These are phyloP conservation scores for Lepidotrigona ventralis DNA, from an alignment of 1,140 invertebrate genomes.

Conservation along the genomic window DNA sequence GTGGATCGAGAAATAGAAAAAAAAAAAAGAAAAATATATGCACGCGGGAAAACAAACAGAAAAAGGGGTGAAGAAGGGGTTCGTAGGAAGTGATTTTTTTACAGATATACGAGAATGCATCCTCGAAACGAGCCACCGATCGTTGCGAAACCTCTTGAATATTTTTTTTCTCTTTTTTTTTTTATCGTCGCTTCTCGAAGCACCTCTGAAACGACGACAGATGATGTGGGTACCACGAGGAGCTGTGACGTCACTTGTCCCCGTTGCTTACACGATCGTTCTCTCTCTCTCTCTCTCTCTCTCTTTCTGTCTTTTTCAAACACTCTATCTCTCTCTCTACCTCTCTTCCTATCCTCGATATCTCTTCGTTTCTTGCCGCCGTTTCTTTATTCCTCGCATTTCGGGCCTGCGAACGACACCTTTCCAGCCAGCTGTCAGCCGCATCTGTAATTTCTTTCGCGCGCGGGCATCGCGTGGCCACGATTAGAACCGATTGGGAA, in stretches of 20 bases:
- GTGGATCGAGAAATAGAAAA: neutral
- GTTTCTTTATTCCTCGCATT: conserved; percentile 3
- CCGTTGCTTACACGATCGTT: neutral
- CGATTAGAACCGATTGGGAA: neutral
- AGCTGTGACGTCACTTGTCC: conserved; percentile 68
- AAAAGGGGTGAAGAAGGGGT: too few relatives aligned
- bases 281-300: neutral
- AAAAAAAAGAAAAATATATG: neutral
- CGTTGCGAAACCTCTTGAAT: conserved; percentile 6
- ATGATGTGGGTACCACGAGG: conserved; percentile 73
- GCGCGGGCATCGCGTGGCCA: neutral
- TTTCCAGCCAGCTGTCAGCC: conserved; percentile 43
- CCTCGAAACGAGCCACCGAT: conserved; percentile 4
- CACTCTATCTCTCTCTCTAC: neutral
- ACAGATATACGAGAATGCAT: neutral
- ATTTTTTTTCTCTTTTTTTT: neutral
- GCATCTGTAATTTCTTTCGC: conserved; percentile 41
- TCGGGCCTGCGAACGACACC: conserved; percentile 36
- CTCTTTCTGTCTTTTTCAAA: too few relatives aligned
- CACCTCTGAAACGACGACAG: conserved; percentile 57
- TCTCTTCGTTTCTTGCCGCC: conserved; percentile 7
- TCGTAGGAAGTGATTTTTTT: neutral
- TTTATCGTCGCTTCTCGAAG: neutral
- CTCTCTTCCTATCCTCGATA: neutral
- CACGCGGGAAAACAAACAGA: neutral